These are phyloP conservation scores for Philereme vetulata DNA, from an alignment of 2,888 invertebrate genomes.

Conservation along the genomic window DNA sequence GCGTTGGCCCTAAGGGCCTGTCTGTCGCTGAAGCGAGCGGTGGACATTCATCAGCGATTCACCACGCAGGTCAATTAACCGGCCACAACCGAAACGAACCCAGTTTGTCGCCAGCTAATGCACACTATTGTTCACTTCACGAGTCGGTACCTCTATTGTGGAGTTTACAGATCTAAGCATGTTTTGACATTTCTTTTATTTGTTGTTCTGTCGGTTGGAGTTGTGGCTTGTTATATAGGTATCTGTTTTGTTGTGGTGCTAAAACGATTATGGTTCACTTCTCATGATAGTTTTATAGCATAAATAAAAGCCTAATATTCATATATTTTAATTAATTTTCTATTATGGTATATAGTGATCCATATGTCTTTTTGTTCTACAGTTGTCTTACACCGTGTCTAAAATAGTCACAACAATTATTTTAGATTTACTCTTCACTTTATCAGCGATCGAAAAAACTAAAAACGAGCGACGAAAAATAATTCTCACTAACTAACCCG, in stretches of 20 bases:
- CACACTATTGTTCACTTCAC: conserved; percentile 52
- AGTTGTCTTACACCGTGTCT: not conserved
- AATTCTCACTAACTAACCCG: conserved; percentile 41
- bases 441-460: conserved; percentile 21
- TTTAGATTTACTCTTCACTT: conserved; percentile 11
- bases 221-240: not conserved
- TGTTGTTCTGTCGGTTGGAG: conserved; percentile 14
- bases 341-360: conserved; percentile 2
- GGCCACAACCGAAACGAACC: conserved; percentile 55
- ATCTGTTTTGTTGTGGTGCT: conserved; percentile 9
- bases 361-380: not conserved
- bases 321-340: not conserved
- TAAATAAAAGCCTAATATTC: not conserved
- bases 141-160: conserved; percentile 52
- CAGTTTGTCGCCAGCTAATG: conserved; percentile 53
- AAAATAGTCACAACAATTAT: not conserved
- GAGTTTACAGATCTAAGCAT: conserved; percentile 36
- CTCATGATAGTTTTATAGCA: not conserved
- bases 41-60: conserved; percentile 74
- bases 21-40: conserved; percentile 48
- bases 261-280: conserved; percentile 13
- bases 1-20: conserved; percentile 51
- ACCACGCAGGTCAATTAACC: conserved; percentile 72
- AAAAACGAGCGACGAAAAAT: conserved; percentile 33
- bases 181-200: conserved; percentile 36